Percentiles rank a stretch among this genome's conserved stretches.
These are phyloP conservation scores for Riparia riparia DNA, from an alignment of 2,113 vertebrate genomes.

Conservation along the genomic window DNA sequence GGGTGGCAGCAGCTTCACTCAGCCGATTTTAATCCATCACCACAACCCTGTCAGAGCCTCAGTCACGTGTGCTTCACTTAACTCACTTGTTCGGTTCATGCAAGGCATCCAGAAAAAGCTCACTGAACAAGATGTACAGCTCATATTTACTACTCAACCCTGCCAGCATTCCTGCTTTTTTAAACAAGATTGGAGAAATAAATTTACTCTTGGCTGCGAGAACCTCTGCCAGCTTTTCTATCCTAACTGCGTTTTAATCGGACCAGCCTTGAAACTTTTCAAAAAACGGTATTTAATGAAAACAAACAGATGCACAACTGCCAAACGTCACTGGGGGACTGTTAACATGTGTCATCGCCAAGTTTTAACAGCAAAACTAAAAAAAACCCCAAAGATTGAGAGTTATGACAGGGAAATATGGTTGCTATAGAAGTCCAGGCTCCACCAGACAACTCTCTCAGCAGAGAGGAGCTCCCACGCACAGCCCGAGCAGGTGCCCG, in stretches of 20 bases:
- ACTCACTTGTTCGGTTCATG: not conserved
- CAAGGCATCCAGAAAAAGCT: constrained; percentile 44
- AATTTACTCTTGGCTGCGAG: constrained; percentile 36
- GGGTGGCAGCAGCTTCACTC: constrained; percentile 47
- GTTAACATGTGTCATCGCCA: constrained; percentile 38
- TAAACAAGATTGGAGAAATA: constrained; percentile 43
- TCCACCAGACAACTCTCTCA: not conserved
- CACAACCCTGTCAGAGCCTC: constrained; percentile 17
- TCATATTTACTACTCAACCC: constrained; percentile 30
- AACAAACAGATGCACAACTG: constrained; percentile 52
- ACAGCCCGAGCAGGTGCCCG: accelerated
- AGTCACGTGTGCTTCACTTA: not conserved
- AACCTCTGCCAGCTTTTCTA: constrained; percentile 37
- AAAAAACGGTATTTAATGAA: constrained; percentile 41
- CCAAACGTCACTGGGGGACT: not conserved
- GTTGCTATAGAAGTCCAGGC: constrained; percentile 34
- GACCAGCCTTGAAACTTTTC: constrained; percentile 20
- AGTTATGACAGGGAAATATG: not conserved
- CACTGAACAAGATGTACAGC: constrained; percentile 4
- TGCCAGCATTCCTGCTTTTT: constrained; percentile 24
- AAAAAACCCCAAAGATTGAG: not conserved
- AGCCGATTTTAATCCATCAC: constrained; percentile 60
- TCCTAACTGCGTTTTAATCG: constrained; percentile 29
- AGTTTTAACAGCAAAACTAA: constrained; percentile 28
- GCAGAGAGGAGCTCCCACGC: not conserved